phyloP scores from a whole-genome alignment of 2,888 invertebrate species.

The Ormyrus rosae region DNA sequence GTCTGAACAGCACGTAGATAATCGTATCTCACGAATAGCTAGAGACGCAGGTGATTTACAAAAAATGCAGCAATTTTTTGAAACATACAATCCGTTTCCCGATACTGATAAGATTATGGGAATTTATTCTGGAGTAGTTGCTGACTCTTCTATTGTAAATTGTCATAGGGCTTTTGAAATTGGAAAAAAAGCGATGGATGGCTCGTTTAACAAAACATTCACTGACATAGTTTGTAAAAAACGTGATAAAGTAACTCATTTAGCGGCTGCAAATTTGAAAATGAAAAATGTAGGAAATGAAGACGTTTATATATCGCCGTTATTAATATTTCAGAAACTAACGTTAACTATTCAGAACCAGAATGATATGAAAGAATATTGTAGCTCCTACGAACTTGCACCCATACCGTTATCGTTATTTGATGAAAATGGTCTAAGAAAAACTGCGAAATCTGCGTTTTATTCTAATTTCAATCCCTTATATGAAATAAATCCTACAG shows the following conservation, averaged over 20 bases:
- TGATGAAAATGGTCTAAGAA: constrained; percentile 59
- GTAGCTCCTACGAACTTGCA: constrained; percentile 57
- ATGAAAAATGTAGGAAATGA: constrained; percentile 27
- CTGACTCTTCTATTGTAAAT: constrained; percentile 29
- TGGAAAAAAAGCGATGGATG: constrained; percentile 58
- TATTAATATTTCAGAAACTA: constrained; percentile 60
- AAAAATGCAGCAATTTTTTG: constrained; percentile 60
- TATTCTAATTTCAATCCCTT: constrained; percentile 55
- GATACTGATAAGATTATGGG: constrained; percentile 56
- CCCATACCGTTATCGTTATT: constrained; percentile 54
- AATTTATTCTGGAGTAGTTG: constrained; percentile 58
- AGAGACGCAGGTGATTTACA: constrained; percentile 60
- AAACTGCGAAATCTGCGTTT: constrained; percentile 49
- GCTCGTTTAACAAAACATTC: constrained; percentile 45
- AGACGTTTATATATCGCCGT: constrained; percentile 45
- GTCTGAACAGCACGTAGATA: constrained; percentile 52
- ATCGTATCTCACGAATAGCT: constrained; percentile 57
- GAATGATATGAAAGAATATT: constrained; percentile 62
- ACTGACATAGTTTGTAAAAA: constrained; percentile 36
- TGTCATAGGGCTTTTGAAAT: constrained; percentile 56
- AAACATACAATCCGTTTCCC: constrained; percentile 60
- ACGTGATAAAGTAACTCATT: constrained; percentile 26
- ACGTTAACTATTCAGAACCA: constrained; percentile 59
- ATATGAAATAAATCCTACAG: constrained; percentile 57
- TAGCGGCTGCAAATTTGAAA: too few species aligned